Evolutionary conservation across 1,140 invertebrate genomes (phyloP), one percentile per base, ranked within the genome.

Genomic region (Neoseiulus cucumeris): DNA sequence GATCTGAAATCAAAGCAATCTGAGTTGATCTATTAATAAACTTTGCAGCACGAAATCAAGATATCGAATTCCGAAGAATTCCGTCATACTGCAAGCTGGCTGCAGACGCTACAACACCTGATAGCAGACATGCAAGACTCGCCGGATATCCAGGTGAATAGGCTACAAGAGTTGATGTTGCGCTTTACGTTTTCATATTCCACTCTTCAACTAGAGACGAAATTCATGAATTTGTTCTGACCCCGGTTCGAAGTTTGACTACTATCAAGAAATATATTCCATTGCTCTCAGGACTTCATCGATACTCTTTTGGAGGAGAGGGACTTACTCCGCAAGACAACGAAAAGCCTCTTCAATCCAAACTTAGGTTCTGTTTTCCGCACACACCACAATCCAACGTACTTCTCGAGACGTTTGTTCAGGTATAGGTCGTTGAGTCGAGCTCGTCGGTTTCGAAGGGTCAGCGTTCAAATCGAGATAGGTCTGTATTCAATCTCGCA

Each of bases 371-470:
- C 88, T 68, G 86, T 96, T 17, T 97, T 98, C 75, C 82, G 93
- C 28, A 97, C 93, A 5, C 92, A 95, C 75, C 88, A 96, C 78
- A 96, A 96, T 77, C 91, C 91, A 2, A 95, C 91, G 0, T 97
- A 94, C 76, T 97, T 97, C 76, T 93, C 89, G 0, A 79, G 92
- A 29, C 82, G 93, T 59, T 79, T 98, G 47, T 94, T 92, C 74
- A 81, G 91, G 67, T 93, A 94, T 18, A 25, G 14, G 2, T 22
- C 4, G 18, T 14, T 44, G 41, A 5, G 29, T 42, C 4, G 33
- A 4, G 4, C 4, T 6, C 33, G 33, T 39, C 33, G 9, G 33
- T 9, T 39, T 9, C 4, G 33, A 39, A 39, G 33, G 33, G 33
- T 6, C 33, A 39, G 9, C 33, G 33, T 6, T 4, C 12, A 30